Conservation (phyloP, 2,797 vertebrate genomes). For the Pogoniulus pusillus region DNA sequence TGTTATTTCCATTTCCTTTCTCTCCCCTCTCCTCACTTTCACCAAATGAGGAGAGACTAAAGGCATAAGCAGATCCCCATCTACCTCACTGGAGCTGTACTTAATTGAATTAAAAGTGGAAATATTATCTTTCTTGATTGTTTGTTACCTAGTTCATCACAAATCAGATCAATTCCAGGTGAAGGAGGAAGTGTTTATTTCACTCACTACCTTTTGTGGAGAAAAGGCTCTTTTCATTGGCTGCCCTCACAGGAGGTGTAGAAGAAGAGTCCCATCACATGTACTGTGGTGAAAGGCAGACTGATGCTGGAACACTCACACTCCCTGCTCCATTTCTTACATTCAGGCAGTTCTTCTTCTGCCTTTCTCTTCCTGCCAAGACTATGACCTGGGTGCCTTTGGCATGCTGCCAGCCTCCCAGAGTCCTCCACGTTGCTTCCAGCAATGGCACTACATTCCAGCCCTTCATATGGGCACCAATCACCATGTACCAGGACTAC, state of each 20-base stretch:
- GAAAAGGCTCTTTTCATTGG: not conserved
- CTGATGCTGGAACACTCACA: not conserved
- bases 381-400: not conserved
- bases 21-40: not conserved
- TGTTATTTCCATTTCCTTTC: not conserved
- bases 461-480: rapidly evolving
- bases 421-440: not conserved
- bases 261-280: not conserved
- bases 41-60: not conserved
- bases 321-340: not conserved
- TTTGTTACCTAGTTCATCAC: not conserved
- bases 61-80: not conserved
- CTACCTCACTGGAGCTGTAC: not conserved
- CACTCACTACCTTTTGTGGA: not conserved
- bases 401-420: rapidly evolving
- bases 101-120: not conserved
- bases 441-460: rapidly evolving
- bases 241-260: rapidly evolving
- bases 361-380: not conserved
- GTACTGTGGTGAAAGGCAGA: not conserved
- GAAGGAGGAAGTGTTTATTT: not conserved
- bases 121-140: not conserved
- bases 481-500: no score
- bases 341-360: not conserved
- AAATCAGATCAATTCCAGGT: not conserved